A percentile compares a stretch with the other conserved stretches of the same genome.
Conservation (phyloP, 1,140 invertebrate genomes). For the Zaprionus africanus region DNA sequence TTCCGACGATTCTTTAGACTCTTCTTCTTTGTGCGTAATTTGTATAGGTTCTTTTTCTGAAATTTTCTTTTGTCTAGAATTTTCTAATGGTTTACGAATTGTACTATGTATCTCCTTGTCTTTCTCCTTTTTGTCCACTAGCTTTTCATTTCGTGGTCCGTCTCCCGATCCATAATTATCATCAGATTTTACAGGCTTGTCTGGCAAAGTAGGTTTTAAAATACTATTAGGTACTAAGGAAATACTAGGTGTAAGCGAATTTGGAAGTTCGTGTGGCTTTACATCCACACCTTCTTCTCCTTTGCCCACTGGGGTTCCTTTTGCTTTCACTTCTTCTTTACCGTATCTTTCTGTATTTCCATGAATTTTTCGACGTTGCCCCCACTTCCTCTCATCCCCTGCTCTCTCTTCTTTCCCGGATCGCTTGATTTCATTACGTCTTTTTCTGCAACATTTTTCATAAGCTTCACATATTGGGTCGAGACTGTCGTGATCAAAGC, state of each 20-base stretch:
- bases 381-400: neutral
- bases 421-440: neutral
- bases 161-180: neutral
- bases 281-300: no score
- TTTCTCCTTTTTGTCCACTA: neutral
- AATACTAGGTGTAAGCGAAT: no score
- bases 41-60: neutral
- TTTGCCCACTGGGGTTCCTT: no score
- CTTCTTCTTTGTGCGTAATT: neutral
- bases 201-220: no score
- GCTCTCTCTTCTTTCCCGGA: neutral
- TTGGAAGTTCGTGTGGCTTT: no score
- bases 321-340: no score
- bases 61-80: neutral
- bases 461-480: neutral
- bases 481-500: neutral
- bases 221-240: no score
- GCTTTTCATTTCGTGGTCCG: neutral
- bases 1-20: neutral
- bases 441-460: neutral
- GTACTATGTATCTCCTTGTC: neutral
- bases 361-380: neutral
- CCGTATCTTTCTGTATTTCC: no score
- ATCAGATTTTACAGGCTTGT: neutral
- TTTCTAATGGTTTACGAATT: no score